Conservation (phyloP, 2,113 vertebrate genomes). For the Ciconia boyciana region DNA sequence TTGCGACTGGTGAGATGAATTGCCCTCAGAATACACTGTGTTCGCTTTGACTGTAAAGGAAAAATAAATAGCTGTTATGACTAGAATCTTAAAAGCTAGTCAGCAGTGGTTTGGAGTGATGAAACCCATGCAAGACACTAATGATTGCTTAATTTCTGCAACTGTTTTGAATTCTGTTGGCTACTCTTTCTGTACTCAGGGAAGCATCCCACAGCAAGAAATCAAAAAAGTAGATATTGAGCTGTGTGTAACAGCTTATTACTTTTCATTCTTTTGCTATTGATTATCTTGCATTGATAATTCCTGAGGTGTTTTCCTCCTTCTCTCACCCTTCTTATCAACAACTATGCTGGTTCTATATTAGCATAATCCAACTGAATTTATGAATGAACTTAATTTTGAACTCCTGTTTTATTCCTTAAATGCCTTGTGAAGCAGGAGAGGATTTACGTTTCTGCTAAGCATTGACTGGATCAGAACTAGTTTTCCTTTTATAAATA, state of each 20-base stretch:
- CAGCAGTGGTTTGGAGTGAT: neutral
- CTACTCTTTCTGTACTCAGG: neutral
- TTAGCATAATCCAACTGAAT: neutral
- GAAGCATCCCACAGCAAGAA: neutral
- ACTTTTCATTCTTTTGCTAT: neutral
- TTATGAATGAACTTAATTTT: neutral
- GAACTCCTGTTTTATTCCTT: neutral
- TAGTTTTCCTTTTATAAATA: neutral
- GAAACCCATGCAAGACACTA: neutral
- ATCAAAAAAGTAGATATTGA: neutral
- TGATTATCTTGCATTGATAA: neutral
- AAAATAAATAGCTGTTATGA: neutral
- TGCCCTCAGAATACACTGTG: neutral
- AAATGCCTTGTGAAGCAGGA: neutral
- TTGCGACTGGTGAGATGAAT: neutral
- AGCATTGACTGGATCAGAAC: neutral
- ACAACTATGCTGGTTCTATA: neutral
- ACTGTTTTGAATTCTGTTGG: neutral
- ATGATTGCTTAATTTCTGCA: neutral
- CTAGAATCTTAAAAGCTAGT: neutral
- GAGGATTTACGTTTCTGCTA: neutral
- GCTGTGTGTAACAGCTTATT: neutral
- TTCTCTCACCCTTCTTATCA: neutral
- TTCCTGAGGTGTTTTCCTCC: neutral
- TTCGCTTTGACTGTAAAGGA: neutral